Conservation (phyloP, 2,888 invertebrate genomes). For the Odontomyia ornata region DNA sequence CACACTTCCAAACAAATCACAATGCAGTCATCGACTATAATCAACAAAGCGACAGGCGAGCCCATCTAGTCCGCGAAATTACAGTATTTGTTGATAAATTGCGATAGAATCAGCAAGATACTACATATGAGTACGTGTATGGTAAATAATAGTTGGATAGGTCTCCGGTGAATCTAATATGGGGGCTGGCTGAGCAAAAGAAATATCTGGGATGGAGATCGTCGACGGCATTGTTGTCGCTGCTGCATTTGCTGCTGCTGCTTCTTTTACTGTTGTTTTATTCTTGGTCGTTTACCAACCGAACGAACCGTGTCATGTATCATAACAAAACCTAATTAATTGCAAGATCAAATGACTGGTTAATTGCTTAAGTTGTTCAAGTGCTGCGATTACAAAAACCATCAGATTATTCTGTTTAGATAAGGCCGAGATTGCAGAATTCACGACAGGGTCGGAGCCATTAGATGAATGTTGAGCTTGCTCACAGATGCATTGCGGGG, state of each 20-base stretch:
- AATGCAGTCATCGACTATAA: neutral
- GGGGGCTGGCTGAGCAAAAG: neutral
- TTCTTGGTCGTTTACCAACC: constrained; percentile 1
- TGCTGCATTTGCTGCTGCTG: neutral
- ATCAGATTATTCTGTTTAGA: constrained; percentile 27
- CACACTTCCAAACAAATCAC: constrained; percentile 34
- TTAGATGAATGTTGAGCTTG: too few relatives aligned
- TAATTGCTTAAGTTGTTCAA: constrained; percentile 46
- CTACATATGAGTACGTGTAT: neutral
- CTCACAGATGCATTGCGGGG: too few relatives aligned
- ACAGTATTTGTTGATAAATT: constrained; percentile 34
- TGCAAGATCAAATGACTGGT: constrained; percentile 49
- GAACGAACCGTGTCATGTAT: constrained; percentile 41
- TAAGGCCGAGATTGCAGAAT: constrained; percentile 17
- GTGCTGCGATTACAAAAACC: constrained; percentile 21
- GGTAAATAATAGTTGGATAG: constrained; percentile 17
- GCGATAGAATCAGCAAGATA: constrained; percentile 12
- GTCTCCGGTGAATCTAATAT: constrained; percentile 1
- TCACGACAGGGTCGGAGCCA: neutral
- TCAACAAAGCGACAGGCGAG: constrained; percentile 25
- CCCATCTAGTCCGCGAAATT: constrained; percentile 19
- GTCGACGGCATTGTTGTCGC: neutral
- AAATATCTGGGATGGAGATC: neutral
- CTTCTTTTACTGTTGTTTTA: too few relatives aligned
- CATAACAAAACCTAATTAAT: constrained; percentile 50